Conservation (phyloP, 1,140 invertebrate genomes). For the Lepidurus apus region DNA sequence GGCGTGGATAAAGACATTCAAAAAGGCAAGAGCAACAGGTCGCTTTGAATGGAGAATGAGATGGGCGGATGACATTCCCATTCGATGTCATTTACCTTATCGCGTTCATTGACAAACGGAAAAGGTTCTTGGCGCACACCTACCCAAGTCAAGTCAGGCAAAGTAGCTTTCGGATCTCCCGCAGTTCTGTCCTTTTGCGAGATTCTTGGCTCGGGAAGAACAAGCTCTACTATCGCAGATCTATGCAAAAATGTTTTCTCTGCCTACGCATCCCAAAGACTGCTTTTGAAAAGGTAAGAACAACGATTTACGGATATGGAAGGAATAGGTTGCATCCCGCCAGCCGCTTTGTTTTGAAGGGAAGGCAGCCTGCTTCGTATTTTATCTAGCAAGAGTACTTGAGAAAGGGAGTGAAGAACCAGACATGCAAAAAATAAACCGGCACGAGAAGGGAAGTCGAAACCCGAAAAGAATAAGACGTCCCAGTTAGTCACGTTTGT, state of each 20-base stretch:
- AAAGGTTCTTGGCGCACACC: neutral
- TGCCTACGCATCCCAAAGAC: neutral
- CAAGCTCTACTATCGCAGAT: neutral
- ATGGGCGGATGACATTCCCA: neutral
- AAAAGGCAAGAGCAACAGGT: neutral
- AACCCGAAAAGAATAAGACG: constrained; percentile 8
- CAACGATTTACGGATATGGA: neutral
- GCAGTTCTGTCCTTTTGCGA: neutral
- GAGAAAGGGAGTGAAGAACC: neutral
- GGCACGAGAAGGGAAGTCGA: constrained; percentile 6
- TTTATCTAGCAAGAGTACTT: neutral
- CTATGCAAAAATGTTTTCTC: neutral
- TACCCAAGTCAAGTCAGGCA: neutral
- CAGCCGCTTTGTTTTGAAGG: neutral
- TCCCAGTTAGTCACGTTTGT: neutral
- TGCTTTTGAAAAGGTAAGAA: neutral
- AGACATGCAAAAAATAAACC: neutral
- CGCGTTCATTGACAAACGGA: neutral
- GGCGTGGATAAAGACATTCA: neutral
- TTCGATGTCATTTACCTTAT: neutral
- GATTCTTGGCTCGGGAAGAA: neutral
- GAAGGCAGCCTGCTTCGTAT: neutral
- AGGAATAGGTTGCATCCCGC: neutral
- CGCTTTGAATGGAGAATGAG: neutral
- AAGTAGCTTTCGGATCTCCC: neutral